Base-by-base conservation (phyloP, 2,797 vertebrate genomes). In the Lophotriccus pileatus region DNA sequence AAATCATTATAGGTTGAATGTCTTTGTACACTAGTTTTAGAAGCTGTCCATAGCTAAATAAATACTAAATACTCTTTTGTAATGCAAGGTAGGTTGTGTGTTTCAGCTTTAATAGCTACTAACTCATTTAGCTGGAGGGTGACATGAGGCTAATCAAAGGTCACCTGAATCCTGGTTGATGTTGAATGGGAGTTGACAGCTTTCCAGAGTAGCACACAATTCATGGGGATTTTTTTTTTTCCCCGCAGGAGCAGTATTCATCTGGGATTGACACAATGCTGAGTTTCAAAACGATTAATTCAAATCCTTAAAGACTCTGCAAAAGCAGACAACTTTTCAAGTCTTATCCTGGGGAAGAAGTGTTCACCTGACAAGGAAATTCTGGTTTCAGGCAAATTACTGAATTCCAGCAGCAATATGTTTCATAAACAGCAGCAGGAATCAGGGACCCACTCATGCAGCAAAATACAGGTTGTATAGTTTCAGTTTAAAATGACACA, bases 101-200 rank as follows among this genome's bases (percentile, higher is more conserved):
- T 86, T 93, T 92, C 90, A 91, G 81, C 87, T 94, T 87, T 95
- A 94, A 96, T 96, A 96, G 58, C 60, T 90, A 89, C 87, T 94
- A 96, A 95, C 58, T 93, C 81, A 82, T 97, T 97, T 94, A 91
- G 87, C 96, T 97, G 84, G 75, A 95, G 87, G 92, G 76, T 84
- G 96, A 80, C 93, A 70, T 52, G 70, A 88, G 75, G 87, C 43
- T 97, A 96, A 97, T 97, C 95, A 97, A 95, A 96, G 95, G 96
- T 97, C 90, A 13, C 68, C 32, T 0, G 0, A 91, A 72, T 84
- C 75, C 39, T 87, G 23, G 77, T 83, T 97, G 93, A 95, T 94
- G 81, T 36, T 90, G 88, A 97, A 96, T 96, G 64, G 56, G 76
- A 96, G 69, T 25, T 96, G 96, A 96, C 92, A 95, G 93, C 85